phyloP scores from a whole-genome alignment of 2,113 vertebrate species.

The Halcyon senegalensis region DNA sequence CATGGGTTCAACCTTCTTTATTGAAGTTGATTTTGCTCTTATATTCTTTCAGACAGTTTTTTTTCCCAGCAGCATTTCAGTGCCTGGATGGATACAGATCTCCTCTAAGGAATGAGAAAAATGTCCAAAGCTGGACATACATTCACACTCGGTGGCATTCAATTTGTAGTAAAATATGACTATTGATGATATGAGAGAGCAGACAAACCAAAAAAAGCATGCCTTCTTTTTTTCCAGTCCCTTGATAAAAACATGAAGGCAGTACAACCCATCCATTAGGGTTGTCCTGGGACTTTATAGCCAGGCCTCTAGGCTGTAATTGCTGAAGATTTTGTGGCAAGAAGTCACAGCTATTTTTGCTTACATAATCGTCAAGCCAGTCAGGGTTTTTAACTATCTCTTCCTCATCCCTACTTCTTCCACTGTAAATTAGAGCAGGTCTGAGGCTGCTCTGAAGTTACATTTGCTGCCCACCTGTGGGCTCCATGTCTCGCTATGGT shows the following conservation, averaged over 20 bases:
- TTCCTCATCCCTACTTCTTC: not conserved
- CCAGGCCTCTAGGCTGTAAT: not conserved
- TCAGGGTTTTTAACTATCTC: not conserved
- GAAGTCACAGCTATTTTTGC: not conserved
- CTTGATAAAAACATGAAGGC: not conserved
- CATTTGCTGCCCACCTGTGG: not conserved
- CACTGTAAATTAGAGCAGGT: not conserved
- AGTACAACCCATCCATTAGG: not conserved
- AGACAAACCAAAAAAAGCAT: not conserved
- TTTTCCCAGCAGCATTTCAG: not conserved
- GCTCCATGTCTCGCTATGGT: not conserved
- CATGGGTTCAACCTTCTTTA: not conserved
- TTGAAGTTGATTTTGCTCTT: not conserved
- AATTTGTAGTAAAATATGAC: not conserved
- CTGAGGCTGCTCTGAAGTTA: not conserved
- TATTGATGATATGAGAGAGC: not conserved
- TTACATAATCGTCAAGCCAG: not conserved
- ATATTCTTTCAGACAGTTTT: not conserved
- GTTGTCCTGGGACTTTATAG: not conserved
- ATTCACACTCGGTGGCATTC: not conserved
- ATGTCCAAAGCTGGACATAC: not conserved
- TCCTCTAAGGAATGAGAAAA: not conserved
- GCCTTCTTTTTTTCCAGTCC: not conserved
- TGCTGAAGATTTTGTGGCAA: not conserved
- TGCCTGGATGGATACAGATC: slow-evolving; percentile 23